Base-by-base conservation (phyloP, 2,888 invertebrate genomes). In the Chymomyza procnemis region DNA sequence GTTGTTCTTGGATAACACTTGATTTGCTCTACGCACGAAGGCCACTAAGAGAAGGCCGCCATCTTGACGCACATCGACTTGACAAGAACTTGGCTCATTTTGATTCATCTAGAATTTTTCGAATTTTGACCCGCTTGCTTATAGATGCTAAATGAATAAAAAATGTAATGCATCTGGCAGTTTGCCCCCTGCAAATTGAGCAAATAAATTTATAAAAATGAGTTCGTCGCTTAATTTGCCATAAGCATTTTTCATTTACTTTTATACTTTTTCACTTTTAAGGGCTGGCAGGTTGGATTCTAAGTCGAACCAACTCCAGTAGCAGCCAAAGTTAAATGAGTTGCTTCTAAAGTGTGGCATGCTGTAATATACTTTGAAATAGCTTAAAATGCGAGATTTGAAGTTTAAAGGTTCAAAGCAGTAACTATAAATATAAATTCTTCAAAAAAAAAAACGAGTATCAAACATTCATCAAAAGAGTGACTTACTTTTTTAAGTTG, bases 201-300 rank as follows among this genome's bases (percentile, higher is more conserved):
- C 81, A 79, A 86, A 86, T 86, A 86, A 84, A 83, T 85, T 83
- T 69, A 6, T 75, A 72, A 75, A 85, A 83, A 83, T 83, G 74
- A 86, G 82, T 82, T 86, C 86, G 85, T 73, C 84, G 85, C 82
- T 82, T 82, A 85, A 82, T 82, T 82, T 85, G 86, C 84, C 79
- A 80, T 83, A 70, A 82, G 81, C 85, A 85, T 81, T 81, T 81
- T 82, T 81, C 81, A 81, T 82, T 85, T 9, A 47, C 14, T 54
- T 54, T 54, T n/a, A n/a, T n/a, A 21, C 21, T 19, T 21, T 19
- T 14, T n/a, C n/a, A 18, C 18, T 52, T 54, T 22, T n/a, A 8
- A 18, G 18, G n/a, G 48, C 6, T 50, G 48, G 16, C 48, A 16
- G 48, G 16, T 2, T n/a, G n/a, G 34, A 12, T 41, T 41, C 34